Conservation (phyloP, 1,140 invertebrate genomes). For the Coelopa frigida region DNA sequence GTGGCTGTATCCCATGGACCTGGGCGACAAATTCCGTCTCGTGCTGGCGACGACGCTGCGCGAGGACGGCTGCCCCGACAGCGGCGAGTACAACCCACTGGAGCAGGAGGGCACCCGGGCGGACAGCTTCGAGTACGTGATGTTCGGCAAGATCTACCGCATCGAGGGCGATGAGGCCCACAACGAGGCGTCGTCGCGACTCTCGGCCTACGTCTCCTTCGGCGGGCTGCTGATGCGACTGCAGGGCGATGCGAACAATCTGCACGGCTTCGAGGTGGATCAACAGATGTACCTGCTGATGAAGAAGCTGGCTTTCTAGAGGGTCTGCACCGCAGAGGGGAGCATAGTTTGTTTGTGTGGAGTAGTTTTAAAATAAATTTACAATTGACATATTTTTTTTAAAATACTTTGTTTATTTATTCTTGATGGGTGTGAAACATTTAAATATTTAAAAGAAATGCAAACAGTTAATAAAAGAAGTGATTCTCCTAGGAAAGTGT, state of each 20-base stretch:
- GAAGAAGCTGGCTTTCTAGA: conserved; percentile 94
- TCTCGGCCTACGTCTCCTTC: conserved; percentile 96
- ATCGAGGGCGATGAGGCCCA: conserved; percentile 96
- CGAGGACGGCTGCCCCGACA: conserved; percentile 94
- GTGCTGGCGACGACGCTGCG: conserved; percentile 90
- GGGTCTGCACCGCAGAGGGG: too few species aligned
- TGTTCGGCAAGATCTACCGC: conserved; percentile 94
- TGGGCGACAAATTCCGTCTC: conserved; percentile 76
- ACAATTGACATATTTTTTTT: too few species aligned
- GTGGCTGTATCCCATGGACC: conserved; percentile 95
- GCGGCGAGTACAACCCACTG: conserved; percentile 86
- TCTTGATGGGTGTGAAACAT: too few species aligned
- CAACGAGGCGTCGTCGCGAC: conserved; percentile 73
- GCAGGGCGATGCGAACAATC: conserved; percentile 96
- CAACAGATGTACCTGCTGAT: conserved; percentile 95
- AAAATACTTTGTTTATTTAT: too few species aligned
- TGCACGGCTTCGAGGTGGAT: conserved; percentile 97
- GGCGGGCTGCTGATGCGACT: conserved; percentile 95
- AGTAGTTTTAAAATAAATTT: too few species aligned
- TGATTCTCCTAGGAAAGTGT: too few species aligned
- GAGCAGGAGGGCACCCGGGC: conserved; percentile 78
- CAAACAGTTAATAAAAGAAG: too few species aligned
- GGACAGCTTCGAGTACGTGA: conserved; percentile 98
- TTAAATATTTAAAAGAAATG: too few species aligned
- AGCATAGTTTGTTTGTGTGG: too few species aligned